Evolutionary conservation across 2,888 invertebrate species (phyloP), one percentile per base, ranked within the genome.

Genomic region (Tinea trinotella): DNA sequence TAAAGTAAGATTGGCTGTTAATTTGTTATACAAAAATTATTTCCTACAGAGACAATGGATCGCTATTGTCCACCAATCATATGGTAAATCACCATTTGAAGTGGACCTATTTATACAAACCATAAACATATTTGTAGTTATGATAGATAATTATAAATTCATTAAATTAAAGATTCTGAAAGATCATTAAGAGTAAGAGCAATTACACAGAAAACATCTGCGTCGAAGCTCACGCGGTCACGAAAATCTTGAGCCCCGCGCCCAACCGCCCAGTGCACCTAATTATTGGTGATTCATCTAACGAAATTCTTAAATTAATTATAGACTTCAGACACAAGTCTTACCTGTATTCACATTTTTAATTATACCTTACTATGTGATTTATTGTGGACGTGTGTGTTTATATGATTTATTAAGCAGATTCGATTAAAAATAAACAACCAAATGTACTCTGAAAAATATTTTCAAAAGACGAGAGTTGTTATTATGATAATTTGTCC

Each of bases 251-350:
- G 62, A 61, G 62, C 61, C 64, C 61, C 59, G 68, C 60, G 57
- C 64, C 63, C 66, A 64, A 19, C 50, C 36, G 20, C 13, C n/a
- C 55, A 20, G 18, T 69, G 61, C 68, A 68, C 69, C 75, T 77
- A 82, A 83, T 81, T 80, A 80, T 74, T 76, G 72, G 75, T 76
- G 79, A 82, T 83, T 79, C 83, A 80, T 83, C 81, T 81, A 74
- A 77, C 68, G 70, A 78, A 79, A 82, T 64, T 59, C 65, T 67
- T 75, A 75, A 81, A 80, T 79, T 85, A 85, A 85, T 85, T 82
- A 84, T 77, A 84, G 63, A 73, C 71, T 69, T 56, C 56, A 61
- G 71, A 69, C 68, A 73, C 71, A 70, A 67, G 30, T 72, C 72
- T 78, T 76, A 75, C 74, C 76, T 70, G 71, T 73, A 75, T 75